Evolutionary conservation across 2,113 vertebrate species (phyloP), one percentile per base, ranked within the genome.

Genomic region (Alligator sinensis): DNA sequence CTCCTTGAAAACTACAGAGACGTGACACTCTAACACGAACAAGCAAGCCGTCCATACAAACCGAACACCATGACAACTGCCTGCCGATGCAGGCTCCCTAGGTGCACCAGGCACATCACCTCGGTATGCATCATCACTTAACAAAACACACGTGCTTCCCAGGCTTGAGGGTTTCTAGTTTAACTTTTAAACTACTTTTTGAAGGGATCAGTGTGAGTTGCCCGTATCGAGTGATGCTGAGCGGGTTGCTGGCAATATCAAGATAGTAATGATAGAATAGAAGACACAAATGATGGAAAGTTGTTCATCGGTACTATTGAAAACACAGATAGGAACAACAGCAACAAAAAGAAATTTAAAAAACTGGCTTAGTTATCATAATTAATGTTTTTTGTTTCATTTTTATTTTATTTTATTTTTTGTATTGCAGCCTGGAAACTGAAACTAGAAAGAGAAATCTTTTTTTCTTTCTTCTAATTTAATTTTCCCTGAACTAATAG

Each of bases 341-440:
- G 47, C 47, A 47, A 7, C 47, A 38, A 21, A 86, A 86, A 54
- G 3, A 10, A 87, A 92, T 30, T n/a, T 34, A 80, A 77, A 95
- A 94, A 94, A 90, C 84, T 80, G 61, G 12, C 58, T 81, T 68
- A 66, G 25, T 25, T 78, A 25, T 68, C 88, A n/a, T 63, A 0
- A 0, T 77, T 61, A 27, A 27, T 63, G 88, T 76, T 11, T 61
- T 4, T 0, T 76, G 86, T 54, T 57, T 21, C 66, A 90, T 57
- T 88, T 24, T 77, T 78, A 59, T 24, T 14, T 14, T 85, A 91
- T 92, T 95, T 95, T 95, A 84, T 70, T 77, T 84, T 47, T 89
- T 93, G 27, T 57, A 18, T 72, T 89, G 87, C 16, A 86, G 47
- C 47, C 59, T 87, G 25, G 28, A 83, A 87, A 89, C 34, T 74